phyloP scores from a whole-genome alignment of 1,140 invertebrate genomes.

The Trachymyrmex cornetzi region DNA sequence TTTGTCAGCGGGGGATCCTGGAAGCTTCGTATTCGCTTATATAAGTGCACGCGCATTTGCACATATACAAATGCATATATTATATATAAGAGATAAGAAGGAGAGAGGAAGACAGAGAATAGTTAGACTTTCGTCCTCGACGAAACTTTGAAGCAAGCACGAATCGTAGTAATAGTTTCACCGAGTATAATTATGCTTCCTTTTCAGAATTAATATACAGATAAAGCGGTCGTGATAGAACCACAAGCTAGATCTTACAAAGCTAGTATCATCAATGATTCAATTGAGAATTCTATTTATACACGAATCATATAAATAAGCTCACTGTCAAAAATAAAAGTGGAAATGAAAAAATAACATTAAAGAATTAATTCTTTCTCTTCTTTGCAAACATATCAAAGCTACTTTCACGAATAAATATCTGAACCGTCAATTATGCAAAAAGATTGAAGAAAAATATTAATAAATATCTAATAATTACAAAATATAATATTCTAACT shows the following conservation, averaged over 20 bases:
- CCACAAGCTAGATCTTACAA: conserved; percentile 23
- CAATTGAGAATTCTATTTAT: neutral
- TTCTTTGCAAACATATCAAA: neutral
- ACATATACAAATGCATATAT: conserved; percentile 14
- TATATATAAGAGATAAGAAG: neutral
- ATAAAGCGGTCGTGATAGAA: conserved; percentile 70
- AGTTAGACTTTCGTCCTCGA: conserved; percentile 59
- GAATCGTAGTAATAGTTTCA: conserved; percentile 82
- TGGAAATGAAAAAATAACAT: neutral
- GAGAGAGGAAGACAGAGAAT: conserved; percentile 17
- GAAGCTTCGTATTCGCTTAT: conserved; percentile 29
- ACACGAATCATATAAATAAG: neutral
- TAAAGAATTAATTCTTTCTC: neutral
- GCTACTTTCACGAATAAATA: neutral
- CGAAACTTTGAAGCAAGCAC: conserved; percentile 78
- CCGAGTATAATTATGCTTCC: conserved; percentile 82
- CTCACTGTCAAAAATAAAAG: neutral
- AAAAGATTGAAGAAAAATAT: neutral
- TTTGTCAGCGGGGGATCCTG: conserved; percentile 65
- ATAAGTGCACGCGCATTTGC: conserved; percentile 16
- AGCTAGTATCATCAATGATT: neutral
- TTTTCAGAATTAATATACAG: conserved; percentile 81
- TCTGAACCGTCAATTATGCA: conserved; percentile 3
- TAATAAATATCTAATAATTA: neutral
- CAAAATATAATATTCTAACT: conserved; percentile 15